Evolutionary conservation across 2,888 invertebrate genomes (phyloP), one percentile per base, ranked within the genome.

Genomic region (Tetheella fluctuosa): DNA sequence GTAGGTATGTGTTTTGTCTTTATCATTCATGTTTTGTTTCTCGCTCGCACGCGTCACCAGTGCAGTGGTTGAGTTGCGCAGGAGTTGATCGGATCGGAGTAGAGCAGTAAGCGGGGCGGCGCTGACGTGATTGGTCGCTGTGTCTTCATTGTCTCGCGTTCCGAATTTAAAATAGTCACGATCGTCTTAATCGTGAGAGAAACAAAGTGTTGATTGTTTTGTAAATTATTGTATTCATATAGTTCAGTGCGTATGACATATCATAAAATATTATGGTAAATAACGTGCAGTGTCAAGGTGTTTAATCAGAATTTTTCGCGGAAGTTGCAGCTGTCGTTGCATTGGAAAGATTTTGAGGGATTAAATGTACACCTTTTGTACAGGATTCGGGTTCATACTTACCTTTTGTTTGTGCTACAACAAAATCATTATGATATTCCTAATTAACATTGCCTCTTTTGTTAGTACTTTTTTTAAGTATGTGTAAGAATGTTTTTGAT

Each of bases 51-150:
- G 71, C 81, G 77, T 77, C 73, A 79, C 79, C 80, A 48, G 48
- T 48, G 72, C 80, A 48, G 48, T 48, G 72, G 76, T 78, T 83
- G 77, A 79, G 74, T 75, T 87, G 91, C 89, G 91, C 90, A 86
- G 85, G 91, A 91, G 91, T 89, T 75, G 87, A 81, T 85, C 79
- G 78, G 75, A 82, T 81, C 79, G 78, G 80, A 83, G 82, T 83
- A 78, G 79, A 81, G 80, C 84, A 93, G 93, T 93, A 84, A 88
- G 90, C 91, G 90, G 81, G 84, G 86, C 86, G 89, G 80, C 87
- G 86, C 84, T 80, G 84, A 79, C 84, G 90, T 84, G 90, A 88
- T 86, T 86, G 87, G 91, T 85, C 83, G 91, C 70, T 65, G 76
- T 70, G 75, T 65, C 69, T 61, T 64, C 68, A 62, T 78, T 79